Evolutionary conservation across 2,888 invertebrate species (phyloP), one percentile per base, ranked within the genome.

Genomic region (Epirrhoe alternata): DNA sequence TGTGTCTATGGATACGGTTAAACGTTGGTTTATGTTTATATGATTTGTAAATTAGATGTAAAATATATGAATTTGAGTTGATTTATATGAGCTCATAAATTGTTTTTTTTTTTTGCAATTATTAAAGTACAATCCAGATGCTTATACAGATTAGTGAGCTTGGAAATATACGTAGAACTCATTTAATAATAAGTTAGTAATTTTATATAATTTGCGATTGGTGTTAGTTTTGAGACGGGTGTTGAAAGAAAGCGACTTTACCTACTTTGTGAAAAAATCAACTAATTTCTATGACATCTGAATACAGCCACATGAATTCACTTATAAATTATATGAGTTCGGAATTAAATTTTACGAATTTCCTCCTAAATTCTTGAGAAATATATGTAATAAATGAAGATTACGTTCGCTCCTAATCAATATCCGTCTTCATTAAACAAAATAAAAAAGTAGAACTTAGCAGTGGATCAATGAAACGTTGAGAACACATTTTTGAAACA

Each of bases 401-500:
- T 38, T 52, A 31, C 31, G n/a, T 54, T 38, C 45, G 55, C 51
- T 33, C 14, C 16, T 38, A 60, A 17, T 67, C 56, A 67, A 70
- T 57, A 69, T 42, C 66, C 63, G 65, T 74, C 76, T 75, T 71
- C 65, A 70, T 60, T 71, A 73, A 76, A 51, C 24, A 35, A 38
- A 54, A 45, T 10, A 61, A 17, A n/a, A 70, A 66, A 70, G 73
- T 75, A 73, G 75, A 67, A 70, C 65, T 70, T 81, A 83, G 79
- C 74, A 74, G 79, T 75, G 80, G 81, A 82, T 76, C 77, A 83
- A 82, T 77, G 81, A 75, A 85, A 82, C 80, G 86, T 86, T 86
- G 82, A 80, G 76, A 72, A 86, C 87, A 88, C 89, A 87, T 87
- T 92, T 92, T 92, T 92, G 90, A 88, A 92, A 90, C 88, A 86